Evolutionary conservation across 2,113 vertebrate species (phyloP).

Genomic region (Aegithalos caudatus): DNA sequence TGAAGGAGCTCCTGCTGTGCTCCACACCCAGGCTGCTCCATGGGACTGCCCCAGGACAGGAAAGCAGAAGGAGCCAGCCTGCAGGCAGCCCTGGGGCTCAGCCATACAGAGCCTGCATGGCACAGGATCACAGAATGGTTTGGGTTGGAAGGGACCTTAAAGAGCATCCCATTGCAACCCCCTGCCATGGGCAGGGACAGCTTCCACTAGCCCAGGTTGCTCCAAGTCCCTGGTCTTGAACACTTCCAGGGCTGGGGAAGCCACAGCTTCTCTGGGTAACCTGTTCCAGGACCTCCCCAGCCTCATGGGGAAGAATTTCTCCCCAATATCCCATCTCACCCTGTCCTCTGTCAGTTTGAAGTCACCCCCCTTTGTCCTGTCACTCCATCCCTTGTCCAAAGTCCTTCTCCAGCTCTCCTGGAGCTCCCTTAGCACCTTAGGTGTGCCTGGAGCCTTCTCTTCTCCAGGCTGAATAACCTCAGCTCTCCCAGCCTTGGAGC

Average conservation of each 20-base stretch:
- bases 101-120: not conserved
- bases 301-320: not conserved
- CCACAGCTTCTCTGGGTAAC: not conserved
- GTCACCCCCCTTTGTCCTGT: no score
- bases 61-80: not conserved
- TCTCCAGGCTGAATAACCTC: not conserved
- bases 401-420: not conserved
- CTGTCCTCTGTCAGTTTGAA: not conserved
- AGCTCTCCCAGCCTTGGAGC: not conserved
- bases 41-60: rapidly evolving
- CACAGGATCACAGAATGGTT: not conserved
- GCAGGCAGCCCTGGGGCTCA: not conserved
- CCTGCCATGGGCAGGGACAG: not conserved
- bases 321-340: not conserved
- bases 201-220: rapidly evolving
- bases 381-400: not conserved
- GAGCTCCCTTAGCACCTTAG: not conserved
- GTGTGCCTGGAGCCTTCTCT: not conserved
- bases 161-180: not conserved
- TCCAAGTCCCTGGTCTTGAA: not conserved
- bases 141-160: not conserved
- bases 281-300: not conserved
- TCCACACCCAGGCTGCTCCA: not conserved
- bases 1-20: not conserved
- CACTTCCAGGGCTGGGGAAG: not conserved